A percentile compares a stretch with the other conserved stretches of the same genome.
Evolutionary conservation across 2,113 vertebrate species (phyloP).

Genomic region (Corythornis madagascariensis): DNA sequence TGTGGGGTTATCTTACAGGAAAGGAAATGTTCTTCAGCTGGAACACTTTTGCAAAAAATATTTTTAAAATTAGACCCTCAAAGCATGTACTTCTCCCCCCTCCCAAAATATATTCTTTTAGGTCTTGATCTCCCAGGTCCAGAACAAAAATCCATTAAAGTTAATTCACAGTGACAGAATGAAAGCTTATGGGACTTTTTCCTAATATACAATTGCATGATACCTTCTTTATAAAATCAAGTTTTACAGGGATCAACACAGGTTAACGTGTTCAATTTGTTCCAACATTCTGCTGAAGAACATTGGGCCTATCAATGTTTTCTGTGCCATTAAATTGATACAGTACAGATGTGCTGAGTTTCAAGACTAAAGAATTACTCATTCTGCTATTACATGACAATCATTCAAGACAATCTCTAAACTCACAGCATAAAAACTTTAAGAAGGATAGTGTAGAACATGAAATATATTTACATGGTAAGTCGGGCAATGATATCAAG

Average conservation of each 20-base stretch:
- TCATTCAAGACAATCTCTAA: neutral
- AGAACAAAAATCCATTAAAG: neutral
- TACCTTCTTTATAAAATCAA: neutral
- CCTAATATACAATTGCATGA: neutral
- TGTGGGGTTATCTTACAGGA: neutral
- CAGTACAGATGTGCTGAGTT: neutral
- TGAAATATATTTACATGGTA: neutral
- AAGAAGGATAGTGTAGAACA: neutral
- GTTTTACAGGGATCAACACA: neutral
- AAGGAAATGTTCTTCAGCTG: neutral
- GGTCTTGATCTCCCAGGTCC: neutral
- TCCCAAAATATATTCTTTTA: neutral
- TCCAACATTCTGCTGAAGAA: neutral
- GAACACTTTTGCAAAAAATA: neutral
- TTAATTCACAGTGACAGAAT: neutral
- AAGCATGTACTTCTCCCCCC: neutral
- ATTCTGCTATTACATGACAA: neutral
- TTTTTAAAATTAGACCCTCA: neutral
- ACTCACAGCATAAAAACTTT: neutral
- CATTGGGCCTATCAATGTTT: neutral
- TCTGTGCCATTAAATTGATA: neutral
- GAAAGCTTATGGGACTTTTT: neutral
- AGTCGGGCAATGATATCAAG: neutral
- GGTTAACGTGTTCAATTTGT: neutral
- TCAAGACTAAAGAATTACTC: neutral